These are phyloP conservation scores for Coelinius sp. DNA, from an alignment of 2,888 invertebrate genomes.

Conservation along the genomic window DNA sequence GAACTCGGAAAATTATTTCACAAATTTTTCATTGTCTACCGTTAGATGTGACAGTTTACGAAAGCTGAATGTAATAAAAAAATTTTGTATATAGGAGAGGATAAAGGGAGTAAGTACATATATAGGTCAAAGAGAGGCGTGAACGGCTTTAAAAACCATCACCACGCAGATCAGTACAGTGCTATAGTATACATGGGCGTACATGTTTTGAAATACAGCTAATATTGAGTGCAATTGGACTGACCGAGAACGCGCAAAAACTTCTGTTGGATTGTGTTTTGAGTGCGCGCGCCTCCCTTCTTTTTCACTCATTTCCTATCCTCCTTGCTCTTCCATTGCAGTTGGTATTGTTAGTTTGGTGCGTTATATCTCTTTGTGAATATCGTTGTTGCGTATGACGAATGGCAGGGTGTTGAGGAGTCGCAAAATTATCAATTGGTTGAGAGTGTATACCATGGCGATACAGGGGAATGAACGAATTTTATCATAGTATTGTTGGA, in stretches of 20 bases:
- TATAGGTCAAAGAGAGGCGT: neutral
- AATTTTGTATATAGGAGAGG: neutral
- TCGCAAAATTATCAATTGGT: neutral
- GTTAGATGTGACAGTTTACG: too few relatives aligned
- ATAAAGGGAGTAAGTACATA: neutral
- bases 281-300: constrained; percentile 40
- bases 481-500: neutral
- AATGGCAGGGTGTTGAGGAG: neutral
- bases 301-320: neutral
- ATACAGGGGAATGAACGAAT: neutral
- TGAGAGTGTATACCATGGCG: neutral
- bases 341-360: constrained; percentile 45
- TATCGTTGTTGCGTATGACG: neutral
- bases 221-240: constrained; percentile 48
- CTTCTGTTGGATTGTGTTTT: constrained; percentile 23
- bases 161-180: constrained; percentile 1
- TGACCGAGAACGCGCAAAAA: constrained; percentile 39
- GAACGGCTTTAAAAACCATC: neutral
- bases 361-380: constrained; percentile 7
- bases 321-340: constrained; percentile 58
- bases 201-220: constrained; percentile 51
- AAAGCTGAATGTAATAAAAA: too few relatives aligned
- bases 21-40: too few relatives aligned
- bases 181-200: neutral
- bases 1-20: too few relatives aligned